Evolutionary conservation across 1,140 invertebrate species (phyloP).

Genomic region (Eumaeus atala): DNA sequence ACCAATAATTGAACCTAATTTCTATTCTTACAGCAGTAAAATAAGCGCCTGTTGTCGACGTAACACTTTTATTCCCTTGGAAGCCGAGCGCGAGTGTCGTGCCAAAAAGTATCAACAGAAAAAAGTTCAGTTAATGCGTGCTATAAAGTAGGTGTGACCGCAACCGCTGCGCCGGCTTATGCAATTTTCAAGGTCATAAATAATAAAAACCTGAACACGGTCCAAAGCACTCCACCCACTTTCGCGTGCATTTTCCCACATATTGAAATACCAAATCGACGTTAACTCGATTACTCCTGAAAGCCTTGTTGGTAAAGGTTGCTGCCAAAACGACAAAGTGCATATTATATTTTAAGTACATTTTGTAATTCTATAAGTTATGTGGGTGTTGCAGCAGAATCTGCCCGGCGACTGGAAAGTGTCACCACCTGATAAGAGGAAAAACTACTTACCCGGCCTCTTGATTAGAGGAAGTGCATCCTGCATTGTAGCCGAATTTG

Average conservation of each 20-base stretch:
- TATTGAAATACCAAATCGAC: constrained; percentile 50
- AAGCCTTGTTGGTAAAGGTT: not conserved
- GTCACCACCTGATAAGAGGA: too few relatives aligned
- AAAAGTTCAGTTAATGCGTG: constrained; percentile 60
- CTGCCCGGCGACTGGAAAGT: too few relatives aligned
- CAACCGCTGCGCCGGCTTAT: constrained; percentile 64
- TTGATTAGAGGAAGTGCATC: too few relatives aligned
- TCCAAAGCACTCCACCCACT: constrained; percentile 66
- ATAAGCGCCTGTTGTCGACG: constrained; percentile 17
- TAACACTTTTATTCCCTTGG: constrained; percentile 32
- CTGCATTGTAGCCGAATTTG: too few relatives aligned
- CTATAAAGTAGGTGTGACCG: constrained; percentile 67
- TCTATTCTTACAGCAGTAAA: too few relatives aligned
- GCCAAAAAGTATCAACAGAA: constrained; percentile 58
- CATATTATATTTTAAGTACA: too few relatives aligned
- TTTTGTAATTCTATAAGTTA: too few relatives aligned
- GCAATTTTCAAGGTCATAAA: constrained; percentile 73
- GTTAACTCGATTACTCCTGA: not conserved
- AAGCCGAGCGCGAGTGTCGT: constrained; percentile 20
- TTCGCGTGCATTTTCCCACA: constrained; percentile 42
- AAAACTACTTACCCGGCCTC: too few relatives aligned
- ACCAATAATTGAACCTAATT: too few relatives aligned
- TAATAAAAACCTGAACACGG: constrained; percentile 68
- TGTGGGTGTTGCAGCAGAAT: too few relatives aligned
- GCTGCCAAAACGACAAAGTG: too few relatives aligned